A percentile compares a stretch with the other conserved stretches of the same genome.
These are phyloP conservation scores for Orchestes rusci DNA, from an alignment of 2,888 invertebrate species.

Conservation along the genomic window DNA sequence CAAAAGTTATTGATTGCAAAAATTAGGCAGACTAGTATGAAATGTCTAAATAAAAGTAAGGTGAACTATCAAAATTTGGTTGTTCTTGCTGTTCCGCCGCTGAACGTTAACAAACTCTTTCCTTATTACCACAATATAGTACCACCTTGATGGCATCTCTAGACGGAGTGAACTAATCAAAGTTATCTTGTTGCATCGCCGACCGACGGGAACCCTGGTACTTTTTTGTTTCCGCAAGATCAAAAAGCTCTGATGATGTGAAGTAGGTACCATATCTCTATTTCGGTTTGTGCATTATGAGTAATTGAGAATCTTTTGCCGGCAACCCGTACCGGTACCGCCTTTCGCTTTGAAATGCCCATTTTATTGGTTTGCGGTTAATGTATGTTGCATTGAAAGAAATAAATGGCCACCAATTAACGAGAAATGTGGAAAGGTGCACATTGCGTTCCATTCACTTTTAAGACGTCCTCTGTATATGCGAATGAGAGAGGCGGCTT, in stretches of 20 bases:
- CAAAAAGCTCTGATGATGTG: constrained; percentile 24
- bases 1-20: neutral
- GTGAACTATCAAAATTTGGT: neutral
- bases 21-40: too few relatives aligned
- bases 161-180: constrained; percentile 36
- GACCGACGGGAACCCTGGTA: constrained; percentile 31
- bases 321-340: constrained; percentile 7
- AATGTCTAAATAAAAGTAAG: too few relatives aligned
- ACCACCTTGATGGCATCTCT: constrained; percentile 37
- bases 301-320: constrained; percentile 11
- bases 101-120: constrained; percentile 39
- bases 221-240: constrained; percentile 30
- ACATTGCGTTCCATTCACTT: too few relatives aligned
- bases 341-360: too few relatives aligned
- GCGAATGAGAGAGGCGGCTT: too few relatives aligned
- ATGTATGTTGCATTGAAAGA: too few relatives aligned
- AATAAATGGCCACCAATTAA: too few relatives aligned
- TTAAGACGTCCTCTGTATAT: too few relatives aligned
- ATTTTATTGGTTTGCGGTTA: too few relatives aligned
- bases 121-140: constrained; percentile 41
- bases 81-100: constrained; percentile 12
- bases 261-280: constrained; percentile 15
- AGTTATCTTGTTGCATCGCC: constrained; percentile 37
- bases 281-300: constrained; percentile 17
- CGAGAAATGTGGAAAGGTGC: too few relatives aligned